Base-by-base conservation (phyloP, 2,797 vertebrate species). In the Liparis tanakae region DNA sequence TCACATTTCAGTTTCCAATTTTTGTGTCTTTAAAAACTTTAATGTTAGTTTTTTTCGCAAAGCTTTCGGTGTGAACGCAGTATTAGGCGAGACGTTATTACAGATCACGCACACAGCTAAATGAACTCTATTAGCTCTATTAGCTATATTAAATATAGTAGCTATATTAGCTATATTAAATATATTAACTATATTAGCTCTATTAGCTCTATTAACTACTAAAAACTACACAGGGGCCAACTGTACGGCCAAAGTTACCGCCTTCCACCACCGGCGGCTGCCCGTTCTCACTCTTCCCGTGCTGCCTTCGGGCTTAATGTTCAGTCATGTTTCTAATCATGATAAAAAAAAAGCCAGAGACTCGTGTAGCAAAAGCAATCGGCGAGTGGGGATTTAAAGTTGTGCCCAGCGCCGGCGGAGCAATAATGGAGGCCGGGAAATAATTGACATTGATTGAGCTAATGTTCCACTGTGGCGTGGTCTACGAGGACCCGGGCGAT, bases 391-490 rank as follows among this genome's bases (percentile, higher is more conserved):
- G 91, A 87, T 91, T 89, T 92, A 84, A 83, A 89, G 92, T 90
- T 87, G 87, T 87, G 82, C 92, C 85, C 83, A 90, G 85, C 87
- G 79, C 86, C 89, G 75, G 74, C 80, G 78, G 81, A 55, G 86
- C 88, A 91, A 90, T 93, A 93, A 92, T 92, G 83, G 90, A 91
- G 89, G 86, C 79, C 69, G 81, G 75, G 80, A 84, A 92, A 92
- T 93, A 94, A 94, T 94, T 91, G 87, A 87, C 92, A 93, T 92
- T 93, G 94, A 94, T 93, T 93, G 92, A 94, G 90, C 87, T 91
- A 91, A 93, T 92, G 91, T 92, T 93, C 90, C 85, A 79, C 85
- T 85, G 88, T 70, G 65, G 62, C 33, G 44, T 86, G 89, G 86
- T 80, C 87, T 84, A 80, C 22, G 48, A 90, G 79, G 72, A 79